Base-by-base conservation (phyloP, 2,797 vertebrate species). In the Phoeniculus purpureus region DNA sequence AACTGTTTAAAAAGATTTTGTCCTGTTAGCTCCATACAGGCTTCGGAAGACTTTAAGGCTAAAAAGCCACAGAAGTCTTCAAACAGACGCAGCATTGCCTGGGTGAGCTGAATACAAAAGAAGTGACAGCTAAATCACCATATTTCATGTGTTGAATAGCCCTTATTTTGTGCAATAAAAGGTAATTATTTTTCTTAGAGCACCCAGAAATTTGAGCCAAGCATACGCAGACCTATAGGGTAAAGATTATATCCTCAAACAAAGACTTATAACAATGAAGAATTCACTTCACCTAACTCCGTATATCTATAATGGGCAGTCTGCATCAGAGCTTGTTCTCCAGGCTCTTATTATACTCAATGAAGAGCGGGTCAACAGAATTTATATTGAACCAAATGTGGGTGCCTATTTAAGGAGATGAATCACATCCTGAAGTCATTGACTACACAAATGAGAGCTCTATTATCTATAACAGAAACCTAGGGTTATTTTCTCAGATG, bases 61-160 rank as follows among this genome's bases (percentile, higher is more conserved):
- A 76, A 60, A 26, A 72, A 59, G 43, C 14, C 37, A 40, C 15
- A 16, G 4, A 62, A 58, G 6, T 15, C 56, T 81, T 55, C 37
- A 73, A 70, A 45, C 1, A 70, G 56, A 56, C 37, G 10, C 9
- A 55, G 2, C 4, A 12, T 37, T 4, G 25, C 3, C 16, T 66
- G 18, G 8, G 9, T 60, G 40, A 25, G 19, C 22, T 3, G 4
- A 54, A 65, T 32, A 22, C 1, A 10, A 67, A 68, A n/a, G 4
- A 71, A 34, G 4, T 15, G 47, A 61, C 72, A 83, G 21, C 3
- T 73, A 26, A 75, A 31, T 32, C 68, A 12, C 6, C 18, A 26
- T 0, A 2, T 11, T 34, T 52, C 3, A 9, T 0, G 0, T 10
- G 3, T 13, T 62, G 23, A 65, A 23, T 10, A 55, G 4, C 4